phyloP scores from a whole-genome alignment of 1,140 invertebrate species.

The Ditylenchus dipsaci region DNA sequence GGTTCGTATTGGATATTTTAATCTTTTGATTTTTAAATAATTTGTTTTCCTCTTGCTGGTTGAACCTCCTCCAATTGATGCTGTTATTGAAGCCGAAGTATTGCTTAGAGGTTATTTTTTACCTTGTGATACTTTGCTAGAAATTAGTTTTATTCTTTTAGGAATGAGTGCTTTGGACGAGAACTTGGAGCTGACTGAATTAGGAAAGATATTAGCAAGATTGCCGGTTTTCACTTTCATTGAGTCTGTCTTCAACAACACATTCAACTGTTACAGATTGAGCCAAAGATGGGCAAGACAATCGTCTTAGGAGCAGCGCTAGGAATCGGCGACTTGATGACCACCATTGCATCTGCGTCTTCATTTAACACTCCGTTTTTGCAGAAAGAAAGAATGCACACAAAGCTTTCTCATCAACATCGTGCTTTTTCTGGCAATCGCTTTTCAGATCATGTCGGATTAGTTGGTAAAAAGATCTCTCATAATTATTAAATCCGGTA shows the following conservation, averaged over 20 bases:
- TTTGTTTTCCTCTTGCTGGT: too few species aligned
- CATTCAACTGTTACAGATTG: constrained; percentile 46
- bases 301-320: constrained; percentile 61
- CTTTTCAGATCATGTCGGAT: constrained; percentile 87
- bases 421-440: constrained; percentile 76
- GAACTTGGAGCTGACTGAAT: constrained; percentile 61
- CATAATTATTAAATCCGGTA: not conserved
- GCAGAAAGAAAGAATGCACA: constrained; percentile 60
- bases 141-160: not conserved
- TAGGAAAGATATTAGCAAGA: constrained; percentile 61
- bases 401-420: constrained; percentile 71
- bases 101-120: constrained; percentile 58
- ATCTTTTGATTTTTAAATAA: too few species aligned
- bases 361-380: constrained; percentile 76
- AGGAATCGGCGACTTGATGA: constrained; percentile 53
- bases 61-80: constrained; percentile 62
- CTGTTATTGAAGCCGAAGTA: constrained; percentile 62
- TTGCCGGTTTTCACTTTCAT: constrained; percentile 52
- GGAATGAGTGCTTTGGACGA: constrained; percentile 62
- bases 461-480: constrained; percentile 71
- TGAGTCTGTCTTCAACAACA: too few species aligned
- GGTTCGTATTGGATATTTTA: too few species aligned
- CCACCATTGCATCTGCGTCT: constrained; percentile 79
- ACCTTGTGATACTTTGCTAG: not conserved
- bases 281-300: constrained; percentile 63